Evolutionary conservation across 1,140 invertebrate species (phyloP), one percentile per base, ranked within the genome.

Genomic region (Trissolcus basalis): DNA sequence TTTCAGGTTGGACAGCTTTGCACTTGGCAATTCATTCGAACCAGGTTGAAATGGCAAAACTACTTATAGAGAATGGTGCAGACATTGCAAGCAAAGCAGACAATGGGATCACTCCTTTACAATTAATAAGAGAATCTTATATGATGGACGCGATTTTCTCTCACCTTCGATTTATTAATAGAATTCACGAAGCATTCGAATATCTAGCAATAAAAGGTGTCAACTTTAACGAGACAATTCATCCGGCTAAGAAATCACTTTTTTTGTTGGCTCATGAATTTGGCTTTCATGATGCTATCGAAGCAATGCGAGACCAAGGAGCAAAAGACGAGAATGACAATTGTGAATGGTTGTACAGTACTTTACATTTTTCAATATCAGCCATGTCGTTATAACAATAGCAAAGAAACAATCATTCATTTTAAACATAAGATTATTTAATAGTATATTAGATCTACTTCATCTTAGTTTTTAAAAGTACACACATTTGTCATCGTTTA

Each of bases 1-100:
- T 44, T 53, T 39, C 1, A 53, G 51, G 51, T 5, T 55, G 51
- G 51, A 55, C 51, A 0, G 51, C 51, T 11, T 27, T 55, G 4
- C 51, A 55, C 27, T 27, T 55, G 13, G 51, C 51, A 43, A 43
- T 55, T 11, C n/a, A 7, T 43, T 45, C 33, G 12, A 13, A 13
- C 11, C 3, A 44, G 2, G 6, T 12, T 7, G 12, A 13, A 7
- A 12, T 44, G n/a, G 43, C 13, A 1, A 44, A n/a, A 44, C 6
- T 44, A 1, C 12, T 56, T 4, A 6, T 56, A n/a, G 54, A 56
- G 11, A 33, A 43, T 10, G 33, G 39, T 13, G 54, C 54, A 33
- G 54, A 56, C 14, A 33, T 56, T 8, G 43, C 54, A 4, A n/a
- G 16, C 12, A 56, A 45, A 11, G 54, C 54, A 32, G 41, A 44